Base-by-base conservation (phyloP, 2,888 invertebrate genomes). In the Drosophila flavopinicola region DNA sequence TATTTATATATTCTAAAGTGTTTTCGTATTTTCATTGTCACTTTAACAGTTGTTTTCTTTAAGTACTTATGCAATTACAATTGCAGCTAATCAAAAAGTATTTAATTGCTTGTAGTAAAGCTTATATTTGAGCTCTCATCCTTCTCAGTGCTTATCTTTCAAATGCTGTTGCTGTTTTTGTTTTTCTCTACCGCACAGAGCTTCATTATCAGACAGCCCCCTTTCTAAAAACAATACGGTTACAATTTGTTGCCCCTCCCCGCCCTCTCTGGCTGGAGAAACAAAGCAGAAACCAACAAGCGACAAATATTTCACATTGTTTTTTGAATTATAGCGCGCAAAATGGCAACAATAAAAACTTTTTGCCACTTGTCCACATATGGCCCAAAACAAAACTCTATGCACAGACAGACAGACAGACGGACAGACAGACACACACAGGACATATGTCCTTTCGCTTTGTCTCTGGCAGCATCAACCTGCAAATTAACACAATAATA, bases 401-500 rank as follows among this genome's bases (percentile, higher is more conserved):
- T 52, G 48, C 42, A 42, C 23, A 51, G 6, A 33, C 11, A 25
- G 10, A 53, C n/a, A 44, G 32, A 42, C 15, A 45, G n/a, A 42
- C 17, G 41, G 32, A 20, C 45, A 29, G 9, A 49, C 52, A 74
- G n/a, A 32, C n/a, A 54, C 33, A 57, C 29, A 57, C 45, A 54
- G 25, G 25, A 44, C 24, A 25, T 30, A 25, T 27, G 23, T 17
- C 11, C 24, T 17, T 25, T 32, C 11, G 20, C 33, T 37, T 13
- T 29, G 13, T 15, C 45, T 35, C 37, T 25, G 58, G 2, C 48
- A 63, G 45, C 77, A 64, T 63, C 82, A 82, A 79, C 83, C 83
- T 75, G 85, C 75, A 82, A 82, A 82, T 82, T 82, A 82, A 85
- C 82, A 82, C 85, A 85, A 82, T 79, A 79, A 78, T 84, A 69